Evolutionary conservation across 2,113 vertebrate species (phyloP).

Genomic region (Murina feae): DNA sequence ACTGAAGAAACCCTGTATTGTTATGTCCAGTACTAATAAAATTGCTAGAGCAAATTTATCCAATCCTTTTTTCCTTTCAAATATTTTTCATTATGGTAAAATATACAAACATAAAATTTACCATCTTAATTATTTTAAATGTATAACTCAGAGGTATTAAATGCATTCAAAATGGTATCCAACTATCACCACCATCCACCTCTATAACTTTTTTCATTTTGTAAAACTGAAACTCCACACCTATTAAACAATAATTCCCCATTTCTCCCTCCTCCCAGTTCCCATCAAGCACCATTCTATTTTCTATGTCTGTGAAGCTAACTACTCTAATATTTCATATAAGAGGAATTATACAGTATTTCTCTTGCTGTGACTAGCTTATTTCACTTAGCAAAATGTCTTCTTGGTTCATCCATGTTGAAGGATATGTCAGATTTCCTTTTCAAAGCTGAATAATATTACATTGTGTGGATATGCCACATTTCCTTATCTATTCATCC

Average conservation of each 20-base stretch:
- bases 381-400: not conserved
- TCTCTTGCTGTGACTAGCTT: not conserved
- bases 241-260: not conserved
- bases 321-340: not conserved
- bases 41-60: not conserved
- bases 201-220: not conserved
- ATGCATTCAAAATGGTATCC: not conserved
- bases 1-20: not conserved
- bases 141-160: not conserved
- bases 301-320: not conserved
- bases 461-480: not conserved
- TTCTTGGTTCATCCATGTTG: not conserved
- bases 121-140: not conserved
- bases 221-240: not conserved
- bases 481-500: not conserved
- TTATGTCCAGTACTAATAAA: not conserved
- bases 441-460: not conserved
- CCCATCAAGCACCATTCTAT: not conserved
- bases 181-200: not conserved
- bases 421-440: not conserved
- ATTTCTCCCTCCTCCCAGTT: not conserved
- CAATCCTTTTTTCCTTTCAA: not conserved
- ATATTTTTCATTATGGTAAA: not conserved
- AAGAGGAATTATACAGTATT: not conserved
- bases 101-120: not conserved